Evolutionary conservation across 1,140 invertebrate genomes (phyloP).

Genomic region (Drosophila persimilis): DNA sequence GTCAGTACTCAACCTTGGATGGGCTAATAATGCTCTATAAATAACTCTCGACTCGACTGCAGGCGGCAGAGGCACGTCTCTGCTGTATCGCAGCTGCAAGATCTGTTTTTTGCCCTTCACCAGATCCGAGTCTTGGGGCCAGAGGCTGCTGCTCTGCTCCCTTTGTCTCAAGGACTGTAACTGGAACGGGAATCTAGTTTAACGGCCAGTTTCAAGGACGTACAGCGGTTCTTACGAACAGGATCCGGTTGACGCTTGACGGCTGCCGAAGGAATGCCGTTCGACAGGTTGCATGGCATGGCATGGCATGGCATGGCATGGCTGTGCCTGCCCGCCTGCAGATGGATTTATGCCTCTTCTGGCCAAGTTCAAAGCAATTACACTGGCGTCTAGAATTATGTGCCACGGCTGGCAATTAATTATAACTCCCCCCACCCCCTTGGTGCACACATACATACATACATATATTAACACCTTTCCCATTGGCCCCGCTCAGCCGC

Average conservation of each 20-base stretch:
- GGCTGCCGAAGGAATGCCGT: slow-evolving; percentile 45
- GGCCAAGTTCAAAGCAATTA: slow-evolving; percentile 74
- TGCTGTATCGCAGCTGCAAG: slow-evolving; percentile 62
- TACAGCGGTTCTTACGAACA: slow-evolving; percentile 74
- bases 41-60: slow-evolving; percentile 47
- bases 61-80: slow-evolving; percentile 54
- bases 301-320: slow-evolving; percentile 9
- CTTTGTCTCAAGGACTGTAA: slow-evolving; percentile 57
- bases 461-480: slow-evolving; percentile 73
- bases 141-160: not conserved
- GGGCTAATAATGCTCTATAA: slow-evolving; percentile 75
- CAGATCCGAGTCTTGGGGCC: slow-evolving; percentile 22
- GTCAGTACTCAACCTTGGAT: slow-evolving; percentile 64
- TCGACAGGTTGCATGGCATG: slow-evolving; percentile 56
- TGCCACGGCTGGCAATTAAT: slow-evolving; percentile 58
- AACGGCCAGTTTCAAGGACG: slow-evolving; percentile 74
- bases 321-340: slow-evolving; percentile 9
- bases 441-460: slow-evolving; percentile 47
- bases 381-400: slow-evolving; percentile 61
- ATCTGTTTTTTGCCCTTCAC: slow-evolving; percentile 62
- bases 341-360: slow-evolving; percentile 37
- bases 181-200: slow-evolving; percentile 75
- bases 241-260: slow-evolving; percentile 38
- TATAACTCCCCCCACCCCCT: slow-evolving; percentile 36
- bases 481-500: slow-evolving; percentile 45